Percentiles rank a stretch among this genome's conserved stretches.
Conservation (phyloP, 2,797 vertebrate genomes). For the Ambastaia sidthimunki region DNA sequence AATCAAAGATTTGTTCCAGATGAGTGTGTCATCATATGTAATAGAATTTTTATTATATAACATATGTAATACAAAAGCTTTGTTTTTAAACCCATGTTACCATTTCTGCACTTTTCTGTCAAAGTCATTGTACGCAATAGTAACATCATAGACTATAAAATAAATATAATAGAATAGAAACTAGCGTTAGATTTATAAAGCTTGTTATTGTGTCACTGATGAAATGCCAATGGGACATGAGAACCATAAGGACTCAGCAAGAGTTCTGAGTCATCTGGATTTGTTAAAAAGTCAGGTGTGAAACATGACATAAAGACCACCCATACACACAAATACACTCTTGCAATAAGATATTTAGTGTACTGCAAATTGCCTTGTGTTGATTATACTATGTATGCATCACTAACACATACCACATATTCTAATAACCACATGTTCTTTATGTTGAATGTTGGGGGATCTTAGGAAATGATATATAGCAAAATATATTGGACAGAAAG, state of each 20-base stretch:
- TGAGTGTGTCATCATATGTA: background rate
- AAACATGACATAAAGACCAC: constrained; percentile 31
- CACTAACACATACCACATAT: too few species aligned
- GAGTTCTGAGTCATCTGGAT: constrained; percentile 40
- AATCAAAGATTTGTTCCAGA: background rate
- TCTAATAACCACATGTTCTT: background rate
- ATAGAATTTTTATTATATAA: constrained; percentile 15
- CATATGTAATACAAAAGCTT: constrained; percentile 1
- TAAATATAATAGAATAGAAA: constrained; percentile 17
- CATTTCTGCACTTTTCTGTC: background rate
- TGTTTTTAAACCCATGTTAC: constrained; percentile 26
- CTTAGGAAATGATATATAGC: constrained; percentile 14
- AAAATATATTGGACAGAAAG: background rate
- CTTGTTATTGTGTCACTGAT: constrained; percentile 9
- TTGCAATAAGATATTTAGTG: constrained; percentile 30
- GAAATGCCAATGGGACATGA: constrained; percentile 12
- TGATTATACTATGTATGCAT: background rate
- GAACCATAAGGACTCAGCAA: constrained; percentile 46
- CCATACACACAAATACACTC: background rate
- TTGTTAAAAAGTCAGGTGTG: constrained; percentile 5
- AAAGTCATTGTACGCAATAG: constrained; percentile 6
- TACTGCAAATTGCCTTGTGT: background rate
- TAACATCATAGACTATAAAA: background rate
- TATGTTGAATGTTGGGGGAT: background rate
- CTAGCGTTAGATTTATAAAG: constrained; percentile 39